phyloP scores from a whole-genome alignment of 2,888 invertebrate species.

The Lycocerus yunnanus region DNA sequence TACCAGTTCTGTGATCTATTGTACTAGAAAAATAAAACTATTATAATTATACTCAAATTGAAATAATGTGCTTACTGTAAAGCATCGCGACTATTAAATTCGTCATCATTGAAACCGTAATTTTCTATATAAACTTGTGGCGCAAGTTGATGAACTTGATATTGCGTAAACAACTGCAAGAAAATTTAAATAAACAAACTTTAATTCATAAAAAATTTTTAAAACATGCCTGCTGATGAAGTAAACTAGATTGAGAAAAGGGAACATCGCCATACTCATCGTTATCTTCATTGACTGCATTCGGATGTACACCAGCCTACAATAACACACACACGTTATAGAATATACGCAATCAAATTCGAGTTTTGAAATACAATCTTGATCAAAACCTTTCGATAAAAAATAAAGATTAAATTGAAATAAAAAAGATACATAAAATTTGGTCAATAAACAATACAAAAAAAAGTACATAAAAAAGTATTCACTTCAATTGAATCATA shows the following conservation, averaged over 20 bases:
- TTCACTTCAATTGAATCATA: neutral
- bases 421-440: too few species aligned
- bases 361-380: neutral
- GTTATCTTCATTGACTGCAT: slow-evolving; percentile 58
- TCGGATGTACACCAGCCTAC: slow-evolving; percentile 55
- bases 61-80: slow-evolving; percentile 56
- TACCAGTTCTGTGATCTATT: slow-evolving; percentile 48
- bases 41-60: neutral
- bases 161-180: slow-evolving; percentile 61
- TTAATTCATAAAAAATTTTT: neutral
- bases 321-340: slow-evolving; percentile 15
- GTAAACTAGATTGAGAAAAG: slow-evolving; percentile 57
- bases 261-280: slow-evolving; percentile 59
- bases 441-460: too few species aligned
- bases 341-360: neutral
- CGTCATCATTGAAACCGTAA: slow-evolving; percentile 67
- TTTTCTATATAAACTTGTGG: slow-evolving; percentile 62
- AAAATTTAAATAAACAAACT: neutral
- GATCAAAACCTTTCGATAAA: neutral
- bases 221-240: slow-evolving; percentile 57
- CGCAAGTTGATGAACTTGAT: slow-evolving; percentile 66
- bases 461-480: too few species aligned
- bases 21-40: slow-evolving; percentile 36
- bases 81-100: slow-evolving; percentile 63
- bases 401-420: neutral